These are phyloP conservation scores for Drosophila mimica DNA, from an alignment of 2,888 invertebrate genomes.

Conservation along the genomic window DNA sequence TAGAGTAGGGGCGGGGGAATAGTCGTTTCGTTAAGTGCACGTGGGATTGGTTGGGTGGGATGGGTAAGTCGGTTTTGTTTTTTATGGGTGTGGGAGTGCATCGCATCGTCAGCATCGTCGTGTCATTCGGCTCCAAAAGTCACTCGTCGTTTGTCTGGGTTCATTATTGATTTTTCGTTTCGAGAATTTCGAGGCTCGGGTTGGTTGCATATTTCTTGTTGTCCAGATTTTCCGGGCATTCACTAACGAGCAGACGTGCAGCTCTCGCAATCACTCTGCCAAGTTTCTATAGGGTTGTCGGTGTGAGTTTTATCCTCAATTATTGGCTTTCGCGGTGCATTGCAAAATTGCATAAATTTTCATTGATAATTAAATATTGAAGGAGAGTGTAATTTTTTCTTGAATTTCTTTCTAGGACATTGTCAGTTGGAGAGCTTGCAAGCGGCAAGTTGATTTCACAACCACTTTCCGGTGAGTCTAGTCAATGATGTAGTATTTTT, in stretches of 20 bases:
- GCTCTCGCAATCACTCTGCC: not conserved
- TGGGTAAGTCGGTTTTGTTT: constrained; percentile 1
- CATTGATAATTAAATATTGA: not conserved
- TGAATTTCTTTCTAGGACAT: constrained; percentile 27
- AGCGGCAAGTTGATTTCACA: constrained; percentile 32
- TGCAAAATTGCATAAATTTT: not conserved
- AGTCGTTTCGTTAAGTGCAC: constrained; percentile 12
- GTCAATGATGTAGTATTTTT: not conserved
- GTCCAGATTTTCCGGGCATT: constrained; percentile 66
- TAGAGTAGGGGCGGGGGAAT: not conserved
- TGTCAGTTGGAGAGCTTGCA: constrained; percentile 31
- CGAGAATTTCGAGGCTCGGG: constrained; percentile 55
- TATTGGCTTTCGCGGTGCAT: not conserved
- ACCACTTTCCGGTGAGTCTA: constrained; percentile 40
- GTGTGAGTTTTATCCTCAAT: not conserved
- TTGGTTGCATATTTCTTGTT: constrained; percentile 45
- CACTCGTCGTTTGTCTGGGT: constrained; percentile 68
- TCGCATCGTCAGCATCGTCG: constrained; percentile 48
- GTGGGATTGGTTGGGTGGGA: not conserved
- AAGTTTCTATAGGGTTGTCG: constrained; percentile 3
- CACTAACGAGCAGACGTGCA: constrained; percentile 52
- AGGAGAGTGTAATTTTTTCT: not conserved
- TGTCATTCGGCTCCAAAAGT: constrained; percentile 54
- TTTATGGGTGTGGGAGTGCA: constrained; percentile 57
- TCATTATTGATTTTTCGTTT: constrained; percentile 82